Evolutionary conservation across 2,888 invertebrate genomes (phyloP).

Genomic region (Lathronympha strigana): DNA sequence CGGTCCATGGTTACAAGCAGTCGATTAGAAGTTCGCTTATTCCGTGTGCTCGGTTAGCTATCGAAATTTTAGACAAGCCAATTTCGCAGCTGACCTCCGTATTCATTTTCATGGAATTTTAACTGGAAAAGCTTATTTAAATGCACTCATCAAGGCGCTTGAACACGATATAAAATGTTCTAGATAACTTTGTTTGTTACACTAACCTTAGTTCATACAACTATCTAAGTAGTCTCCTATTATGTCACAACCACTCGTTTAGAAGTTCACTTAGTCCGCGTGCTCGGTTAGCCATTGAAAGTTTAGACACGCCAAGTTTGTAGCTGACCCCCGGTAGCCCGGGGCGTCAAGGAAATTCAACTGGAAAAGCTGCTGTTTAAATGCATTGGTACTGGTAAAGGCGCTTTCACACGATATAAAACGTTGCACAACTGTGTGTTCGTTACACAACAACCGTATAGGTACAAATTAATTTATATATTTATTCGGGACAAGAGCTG

Average conservation of each 20-base stretch:
- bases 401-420: background rate
- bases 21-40: conserved; percentile 4
- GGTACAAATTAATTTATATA: too few species aligned
- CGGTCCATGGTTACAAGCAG: too few species aligned
- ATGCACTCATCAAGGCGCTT: too few species aligned
- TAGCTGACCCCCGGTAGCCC: background rate
- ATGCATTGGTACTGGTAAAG: conserved; percentile 6
- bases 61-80: conserved; percentile 17
- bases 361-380: conserved; percentile 1
- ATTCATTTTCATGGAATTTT: too few species aligned
- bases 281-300: conserved; percentile 14
- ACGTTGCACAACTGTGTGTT: background rate
- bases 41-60: background rate
- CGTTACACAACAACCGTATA: too few species aligned
- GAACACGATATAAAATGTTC: too few species aligned
- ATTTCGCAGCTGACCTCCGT: conserved; percentile 10
- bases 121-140: too few species aligned
- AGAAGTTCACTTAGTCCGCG: background rate
- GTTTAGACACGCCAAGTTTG: conserved; percentile 10
- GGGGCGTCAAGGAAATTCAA: conserved; percentile 15
- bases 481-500: too few species aligned
- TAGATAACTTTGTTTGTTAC: too few species aligned
- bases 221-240: too few species aligned
- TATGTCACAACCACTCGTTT: background rate
- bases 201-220: too few species aligned